phyloP scores from a whole-genome alignment of 2,888 invertebrate genomes.

The Creontiades dilutus region DNA sequence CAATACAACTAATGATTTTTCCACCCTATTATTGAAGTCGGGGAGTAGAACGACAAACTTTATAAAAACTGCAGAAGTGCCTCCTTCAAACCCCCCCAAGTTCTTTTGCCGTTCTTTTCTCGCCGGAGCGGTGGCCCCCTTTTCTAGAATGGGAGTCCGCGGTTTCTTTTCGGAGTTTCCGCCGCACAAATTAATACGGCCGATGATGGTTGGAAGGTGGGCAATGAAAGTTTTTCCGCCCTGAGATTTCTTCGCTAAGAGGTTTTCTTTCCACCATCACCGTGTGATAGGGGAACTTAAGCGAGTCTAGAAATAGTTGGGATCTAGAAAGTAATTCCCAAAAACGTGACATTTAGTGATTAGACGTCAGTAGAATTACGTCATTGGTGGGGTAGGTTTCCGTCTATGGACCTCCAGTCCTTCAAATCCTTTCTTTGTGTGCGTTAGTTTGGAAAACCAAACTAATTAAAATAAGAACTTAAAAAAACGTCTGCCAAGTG shows the following conservation, averaged over 20 bases:
- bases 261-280: background rate
- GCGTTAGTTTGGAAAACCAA: no score
- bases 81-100: slow-evolving; percentile 36
- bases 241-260: no score
- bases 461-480: no score
- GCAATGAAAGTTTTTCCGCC: background rate
- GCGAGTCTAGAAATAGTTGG: no score
- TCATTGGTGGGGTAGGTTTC: no score
- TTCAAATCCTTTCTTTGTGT: no score
- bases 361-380: no score
- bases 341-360: no score
- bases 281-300: no score
- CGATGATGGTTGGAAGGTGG: slow-evolving; percentile 5
- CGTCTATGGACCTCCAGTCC: no score
- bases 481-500: no score
- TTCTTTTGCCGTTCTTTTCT: slow-evolving; percentile 24
- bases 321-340: no score
- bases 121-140: background rate
- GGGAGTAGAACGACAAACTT: slow-evolving; percentile 64
- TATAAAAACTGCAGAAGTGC: slow-evolving; percentile 65
- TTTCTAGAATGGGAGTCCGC: background rate
- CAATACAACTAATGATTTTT: slow-evolving; percentile 66
- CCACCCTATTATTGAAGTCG: slow-evolving; percentile 65
- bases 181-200: slow-evolving; percentile 52
- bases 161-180: background rate